These are phyloP conservation scores for Sinocyclocheilus rhinocerous DNA, from an alignment of 2,113 vertebrate genomes.

Conservation along the genomic window DNA sequence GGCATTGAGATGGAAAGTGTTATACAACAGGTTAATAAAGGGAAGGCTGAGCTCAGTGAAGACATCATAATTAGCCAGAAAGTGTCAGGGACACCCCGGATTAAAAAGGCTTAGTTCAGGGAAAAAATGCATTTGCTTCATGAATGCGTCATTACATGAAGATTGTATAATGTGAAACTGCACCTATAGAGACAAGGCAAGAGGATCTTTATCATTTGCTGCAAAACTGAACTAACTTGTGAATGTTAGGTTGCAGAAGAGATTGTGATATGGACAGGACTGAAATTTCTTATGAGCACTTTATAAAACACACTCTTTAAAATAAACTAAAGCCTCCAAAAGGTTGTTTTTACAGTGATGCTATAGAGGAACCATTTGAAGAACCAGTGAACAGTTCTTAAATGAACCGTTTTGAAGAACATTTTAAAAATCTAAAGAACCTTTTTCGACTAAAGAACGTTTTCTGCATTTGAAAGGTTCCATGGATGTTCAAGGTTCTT, in stretches of 20 bases:
- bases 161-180: neutral
- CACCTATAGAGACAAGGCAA: neutral
- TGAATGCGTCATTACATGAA: neutral
- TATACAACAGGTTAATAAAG: slow-evolving; percentile 24
- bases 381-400: no score
- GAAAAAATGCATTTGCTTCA: neutral
- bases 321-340: no score
- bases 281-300: neutral
- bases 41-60: slow-evolving; percentile 4
- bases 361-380: no score
- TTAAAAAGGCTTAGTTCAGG: slow-evolving; percentile 13
- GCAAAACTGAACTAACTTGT: neutral
- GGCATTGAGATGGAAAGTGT: neutral
- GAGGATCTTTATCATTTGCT: neutral
- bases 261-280: neutral
- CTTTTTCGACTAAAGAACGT: no score
- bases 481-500: no score
- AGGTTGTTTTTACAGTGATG: no score
- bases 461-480: no score
- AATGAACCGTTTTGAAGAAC: no score
- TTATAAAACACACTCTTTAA: neutral
- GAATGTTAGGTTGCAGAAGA: neutral
- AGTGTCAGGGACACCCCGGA: neutral
- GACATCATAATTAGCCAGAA: neutral
- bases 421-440: no score